A percentile compares a stretch with the other conserved stretches of the same genome.
Evolutionary conservation across 2,888 invertebrate genomes (phyloP).

Genomic region (Platypus cylindrus): DNA sequence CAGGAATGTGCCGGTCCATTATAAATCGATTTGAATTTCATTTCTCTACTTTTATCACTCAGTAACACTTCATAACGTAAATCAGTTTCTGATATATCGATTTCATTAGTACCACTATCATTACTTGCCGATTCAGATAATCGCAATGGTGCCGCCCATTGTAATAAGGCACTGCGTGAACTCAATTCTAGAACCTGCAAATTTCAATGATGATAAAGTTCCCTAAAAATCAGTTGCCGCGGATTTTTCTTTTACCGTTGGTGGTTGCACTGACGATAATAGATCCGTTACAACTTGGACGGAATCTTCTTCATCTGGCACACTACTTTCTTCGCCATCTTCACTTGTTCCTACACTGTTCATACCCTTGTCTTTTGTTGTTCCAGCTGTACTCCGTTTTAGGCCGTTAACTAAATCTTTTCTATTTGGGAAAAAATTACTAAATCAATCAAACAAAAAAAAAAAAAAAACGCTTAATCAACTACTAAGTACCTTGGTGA

Average conservation of each 20-base stretch:
- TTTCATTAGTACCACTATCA: constrained; percentile 36
- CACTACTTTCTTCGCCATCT: constrained; percentile 64
- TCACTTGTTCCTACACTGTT: constrained; percentile 58
- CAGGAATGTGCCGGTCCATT: constrained; percentile 64
- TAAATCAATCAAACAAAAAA: not conserved
- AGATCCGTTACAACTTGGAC: constrained; percentile 56
- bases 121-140: constrained; percentile 37
- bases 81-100: constrained; percentile 47
- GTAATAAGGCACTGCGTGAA: constrained; percentile 71
- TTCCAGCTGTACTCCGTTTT: constrained; percentile 21
- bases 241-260: constrained; percentile 41
- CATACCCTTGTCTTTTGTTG: constrained; percentile 34
- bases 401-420: constrained; percentile 51
- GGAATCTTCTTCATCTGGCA: constrained; percentile 62
- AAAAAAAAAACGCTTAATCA: too few relatives aligned
- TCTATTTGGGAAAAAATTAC: constrained; percentile 41
- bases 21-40: constrained; percentile 75
- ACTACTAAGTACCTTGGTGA: constrained; percentile 16
- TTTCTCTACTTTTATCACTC: constrained; percentile 64
- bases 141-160: constrained; percentile 59
- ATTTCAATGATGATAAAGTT: not conserved
- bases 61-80: constrained; percentile 71
- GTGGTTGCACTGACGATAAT: constrained; percentile 61
- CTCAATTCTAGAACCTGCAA: constrained; percentile 68
- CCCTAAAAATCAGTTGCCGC: not conserved